A percentile compares a stretch with the other conserved stretches of the same genome.
These are phyloP conservation scores for Tetramorium simillimum DNA, from an alignment of 1,140 invertebrate genomes.

Conservation along the genomic window DNA sequence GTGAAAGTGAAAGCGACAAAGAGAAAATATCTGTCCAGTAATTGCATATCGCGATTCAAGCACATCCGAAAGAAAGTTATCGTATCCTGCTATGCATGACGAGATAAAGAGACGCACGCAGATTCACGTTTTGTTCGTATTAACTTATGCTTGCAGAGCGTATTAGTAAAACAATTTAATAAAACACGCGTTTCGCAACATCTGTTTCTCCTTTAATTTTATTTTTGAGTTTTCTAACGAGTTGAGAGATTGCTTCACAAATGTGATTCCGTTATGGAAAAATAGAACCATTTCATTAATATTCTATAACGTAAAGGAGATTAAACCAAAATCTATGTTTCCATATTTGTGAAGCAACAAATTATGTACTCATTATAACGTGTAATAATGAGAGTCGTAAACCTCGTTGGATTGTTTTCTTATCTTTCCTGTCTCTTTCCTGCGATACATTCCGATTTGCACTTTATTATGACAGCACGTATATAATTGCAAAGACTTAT, in stretches of 20 bases:
- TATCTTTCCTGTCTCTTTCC: background rate
- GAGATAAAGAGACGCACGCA: background rate
- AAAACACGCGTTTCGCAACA: background rate
- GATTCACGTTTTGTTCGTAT: background rate
- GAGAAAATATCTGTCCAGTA: background rate
- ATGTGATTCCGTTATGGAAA: background rate
- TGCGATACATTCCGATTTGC: background rate
- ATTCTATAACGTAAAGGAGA: background rate
- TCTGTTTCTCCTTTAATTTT: background rate
- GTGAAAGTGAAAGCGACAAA: background rate
- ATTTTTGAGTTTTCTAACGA: background rate
- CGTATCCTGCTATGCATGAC: slow-evolving; percentile 1
- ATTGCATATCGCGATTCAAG: background rate
- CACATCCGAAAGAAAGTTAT: background rate
- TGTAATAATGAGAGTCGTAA: background rate
- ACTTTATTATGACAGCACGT: background rate
- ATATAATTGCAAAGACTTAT: background rate
- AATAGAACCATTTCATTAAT: background rate
- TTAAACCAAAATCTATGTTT: background rate
- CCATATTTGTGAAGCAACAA: background rate
- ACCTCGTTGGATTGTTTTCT: background rate
- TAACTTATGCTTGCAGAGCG: background rate
- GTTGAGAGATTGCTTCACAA: background rate
- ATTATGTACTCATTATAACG: background rate
- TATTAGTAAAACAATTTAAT: background rate